Conservation (phyloP, 2,888 invertebrate genomes). For the Vanessa cardui region DNA sequence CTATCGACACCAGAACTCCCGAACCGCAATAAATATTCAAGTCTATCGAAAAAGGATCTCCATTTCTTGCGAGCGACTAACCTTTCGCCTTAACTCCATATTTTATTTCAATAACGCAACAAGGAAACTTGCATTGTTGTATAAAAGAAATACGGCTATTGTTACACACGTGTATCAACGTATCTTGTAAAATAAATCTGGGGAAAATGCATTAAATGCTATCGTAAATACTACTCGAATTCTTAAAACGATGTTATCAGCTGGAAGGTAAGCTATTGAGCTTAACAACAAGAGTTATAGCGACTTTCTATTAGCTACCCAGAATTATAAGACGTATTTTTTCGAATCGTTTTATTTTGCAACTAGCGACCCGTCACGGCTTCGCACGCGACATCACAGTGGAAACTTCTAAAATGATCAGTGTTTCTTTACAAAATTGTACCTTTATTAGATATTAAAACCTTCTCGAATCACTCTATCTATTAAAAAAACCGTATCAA, state of each 20-base stretch:
- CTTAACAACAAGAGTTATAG: constrained; percentile 13
- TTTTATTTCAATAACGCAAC: constrained; percentile 24
- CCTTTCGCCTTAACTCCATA: constrained; percentile 25
- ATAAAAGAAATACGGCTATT: constrained; percentile 28
- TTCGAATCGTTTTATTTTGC: no score
- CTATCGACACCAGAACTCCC: background rate
- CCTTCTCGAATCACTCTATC: no score
- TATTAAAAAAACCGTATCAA: no score
- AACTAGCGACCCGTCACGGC: no score
- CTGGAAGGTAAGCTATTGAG: constrained; percentile 15
- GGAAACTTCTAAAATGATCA: no score
- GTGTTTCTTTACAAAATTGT: no score
- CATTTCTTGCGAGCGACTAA: constrained; percentile 30
- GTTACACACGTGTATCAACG: constrained; percentile 25
- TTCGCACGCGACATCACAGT: no score
- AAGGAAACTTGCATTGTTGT: constrained; percentile 15
- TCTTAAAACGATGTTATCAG: constrained; percentile 24
- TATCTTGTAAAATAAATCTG: constrained; percentile 37
- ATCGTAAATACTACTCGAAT: constrained; percentile 19
- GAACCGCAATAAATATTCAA: constrained; percentile 13
- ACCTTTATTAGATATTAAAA: no score
- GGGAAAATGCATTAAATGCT: constrained; percentile 32
- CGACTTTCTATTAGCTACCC: no score
- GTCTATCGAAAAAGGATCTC: constrained; percentile 20
- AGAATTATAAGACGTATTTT: no score